Evolutionary conservation across 2,888 invertebrate genomes (phyloP), one percentile per base, ranked within the genome.

Genomic region (Cheilosia urbana): DNA sequence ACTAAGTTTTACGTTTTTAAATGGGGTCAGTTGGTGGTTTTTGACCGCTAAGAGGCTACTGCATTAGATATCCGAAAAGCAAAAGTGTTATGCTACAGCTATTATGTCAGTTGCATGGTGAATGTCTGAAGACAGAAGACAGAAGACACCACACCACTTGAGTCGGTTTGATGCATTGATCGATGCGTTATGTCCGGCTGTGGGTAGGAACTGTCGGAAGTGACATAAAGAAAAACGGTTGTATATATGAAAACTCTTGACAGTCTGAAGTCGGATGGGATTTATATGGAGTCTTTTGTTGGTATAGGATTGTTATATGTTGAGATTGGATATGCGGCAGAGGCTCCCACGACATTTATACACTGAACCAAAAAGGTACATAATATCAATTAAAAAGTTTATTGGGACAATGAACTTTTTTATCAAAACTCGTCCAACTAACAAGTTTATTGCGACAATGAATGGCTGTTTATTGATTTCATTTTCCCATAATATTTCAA

Each of bases 11-110:
- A 24, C 24, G 15, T 60, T 24, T 55, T 42, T 37, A 27, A 75
- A 65, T 75, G 75, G 47, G 75, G 75, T 75, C 75, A 75, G 65
- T 47, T 47, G 65, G 63, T 63, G 30, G 57, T 21, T 47, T 30
- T 30, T 40, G 57, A 47, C 57, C 30, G 55, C 34, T 57, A 17
- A 57, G 45, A 69, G 57, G 19, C 40, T 53, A 24, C 40, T 63
- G 55, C 55, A 69, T 34, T 47, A 17, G 7, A 40, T 47, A 30
- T 57, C 30, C 49, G n/a, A 37, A 53, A 19, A 51, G 11, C 27
- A 27, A 27, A 27, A 27, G 27, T 63, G 17, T 45, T 45, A 63
- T 49, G 47, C 34, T 63, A 34, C 34, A 49, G 19, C 19, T 37
- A n/a, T 71, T 55, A 57, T 45, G 34, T 45, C 17, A 30, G 21